Percentiles rank a stretch among this genome's conserved stretches.
phyloP scores from a whole-genome alignment of 2,797 vertebrate species.

The Potorous gilbertii region DNA sequence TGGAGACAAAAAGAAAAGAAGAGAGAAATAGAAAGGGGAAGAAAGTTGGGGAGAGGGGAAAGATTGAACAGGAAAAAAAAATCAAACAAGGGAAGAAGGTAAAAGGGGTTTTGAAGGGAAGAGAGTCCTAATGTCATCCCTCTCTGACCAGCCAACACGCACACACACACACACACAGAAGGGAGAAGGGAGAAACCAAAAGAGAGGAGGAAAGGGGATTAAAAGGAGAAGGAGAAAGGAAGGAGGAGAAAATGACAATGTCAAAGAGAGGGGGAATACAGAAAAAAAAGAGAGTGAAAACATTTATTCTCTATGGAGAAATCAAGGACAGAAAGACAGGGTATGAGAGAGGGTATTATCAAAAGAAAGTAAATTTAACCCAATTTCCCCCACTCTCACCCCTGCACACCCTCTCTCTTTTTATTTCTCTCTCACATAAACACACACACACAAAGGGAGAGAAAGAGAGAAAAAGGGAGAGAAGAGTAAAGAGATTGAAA shows the following conservation, averaged over 20 bases:
- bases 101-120: background rate
- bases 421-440: too few relatives aligned
- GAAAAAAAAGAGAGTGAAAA: background rate
- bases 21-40: background rate
- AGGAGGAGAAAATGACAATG: background rate
- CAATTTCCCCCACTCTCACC: too few relatives aligned
- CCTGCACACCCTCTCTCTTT: too few relatives aligned
- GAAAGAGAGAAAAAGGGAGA: background rate
- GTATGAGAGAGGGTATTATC: background rate
- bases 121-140: background rate
- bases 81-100: background rate
- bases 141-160: background rate
- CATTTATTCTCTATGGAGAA: background rate
- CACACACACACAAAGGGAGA: too few relatives aligned
- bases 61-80: background rate
- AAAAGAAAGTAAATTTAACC: background rate
- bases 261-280: background rate
- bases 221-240: background rate
- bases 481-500: background rate
- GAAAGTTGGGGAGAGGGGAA: too few relatives aligned
- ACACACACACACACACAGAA: too few relatives aligned
- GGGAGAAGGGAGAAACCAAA: background rate
- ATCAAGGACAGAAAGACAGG: background rate
- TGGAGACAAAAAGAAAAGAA: background rate
- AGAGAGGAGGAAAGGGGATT: background rate